Evolutionary conservation across 2,888 invertebrate genomes (phyloP), one percentile per base, ranked within the genome.

Genomic region (Amphipyra berbera): DNA sequence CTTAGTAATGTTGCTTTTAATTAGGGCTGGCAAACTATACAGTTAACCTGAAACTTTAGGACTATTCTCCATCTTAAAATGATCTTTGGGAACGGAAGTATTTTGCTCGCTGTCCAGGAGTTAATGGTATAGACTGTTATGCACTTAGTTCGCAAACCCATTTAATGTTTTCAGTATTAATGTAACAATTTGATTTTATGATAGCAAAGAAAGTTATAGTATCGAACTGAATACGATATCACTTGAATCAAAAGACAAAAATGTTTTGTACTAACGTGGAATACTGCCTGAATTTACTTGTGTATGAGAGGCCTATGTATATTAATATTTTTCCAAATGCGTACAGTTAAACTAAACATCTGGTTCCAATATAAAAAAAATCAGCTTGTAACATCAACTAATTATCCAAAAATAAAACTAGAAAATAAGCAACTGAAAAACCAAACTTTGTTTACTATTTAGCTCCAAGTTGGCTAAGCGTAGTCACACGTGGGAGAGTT

Each of bases 11-110:
- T 59, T 57, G 62, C 55, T 45, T 50, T 60, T 45, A 42, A 27
- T 21, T 54, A 78, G 78, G 78, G 78, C 54, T 79, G 79, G 42
- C 61, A 50, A 44, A 14, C 10, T 5, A 41, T 40, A 38, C 35
- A 33, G 50, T 44, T 40, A 21, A 41, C 41, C 12, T 44, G 55
- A 47, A 53, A 47, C 15, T 38, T 37, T 13, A 14, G 46, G 37
- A 13, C 7, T 33, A 6, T 5, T 50, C 1, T 8, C 12, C 46
- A 6, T 38, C n/a, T n/a, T n/a, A n/a, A n/a, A n/a, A n/a, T n/a
- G 21, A 21, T 21, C 3, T 21, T 21, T 21, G 21, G 21, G 3
- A 21, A 21, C 1, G 3, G 21, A 21, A 21, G 21, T 21, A 21
- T 3, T 21, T 21, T 21, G 21, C 21, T 21, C 21, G 21, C 21